Base-by-base conservation (phyloP, 2,797 vertebrate genomes). In the Tolypeutes matacus region DNA sequence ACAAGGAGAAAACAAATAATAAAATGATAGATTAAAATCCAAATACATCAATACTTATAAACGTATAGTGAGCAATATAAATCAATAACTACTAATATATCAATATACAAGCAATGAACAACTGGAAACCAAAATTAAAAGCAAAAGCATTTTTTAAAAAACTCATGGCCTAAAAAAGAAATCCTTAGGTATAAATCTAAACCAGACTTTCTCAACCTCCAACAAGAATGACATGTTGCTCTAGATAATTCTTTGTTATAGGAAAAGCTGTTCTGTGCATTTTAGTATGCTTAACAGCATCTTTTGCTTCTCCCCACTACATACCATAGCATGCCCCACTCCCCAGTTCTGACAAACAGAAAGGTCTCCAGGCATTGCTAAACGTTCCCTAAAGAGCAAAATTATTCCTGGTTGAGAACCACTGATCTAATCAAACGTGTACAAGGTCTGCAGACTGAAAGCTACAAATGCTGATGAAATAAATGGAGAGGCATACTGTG, bases 1-100 rank as follows among this genome's bases (percentile, higher is more conserved):
- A 77, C 62, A 77, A 67, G 49, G 12, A 75, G 29, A 76, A 91
- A 91, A 92, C 34, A 76, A 49, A 46, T 76, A 92, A 92, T 69
- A 85, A 85, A 72, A n/a, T 69, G n/a, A n/a, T n/a, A n/a, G n/a
- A n/a, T n/a, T n/a, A n/a, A n/a, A n/a, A n/a, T n/a, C n/a, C n/a
- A n/a, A 89, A 78, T 62, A 78, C 12, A 85, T 69, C n/a, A 60
- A 60, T 51, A 51, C 12, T 14, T 51, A 51, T 9, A 11, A 51
- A 51, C 51, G 15, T 51, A 51, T 51, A 51, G 15, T 51, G 51
- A 51, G 51, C 13, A 10, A 51, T 51, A 51, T 51, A 51, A 51
- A n/a, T n/a, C n/a, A n/a, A n/a, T n/a, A n/a, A n/a, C 51, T 86
- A 60, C 49, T 70, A 78, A 70, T 46, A 23, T 34, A 78, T 39